A percentile compares a stretch with the other conserved stretches of the same genome.
These are phyloP conservation scores for Exaiptasia diaphana DNA, from an alignment of 64 coral and sea anemone genomes.

Conservation along the genomic window DNA sequence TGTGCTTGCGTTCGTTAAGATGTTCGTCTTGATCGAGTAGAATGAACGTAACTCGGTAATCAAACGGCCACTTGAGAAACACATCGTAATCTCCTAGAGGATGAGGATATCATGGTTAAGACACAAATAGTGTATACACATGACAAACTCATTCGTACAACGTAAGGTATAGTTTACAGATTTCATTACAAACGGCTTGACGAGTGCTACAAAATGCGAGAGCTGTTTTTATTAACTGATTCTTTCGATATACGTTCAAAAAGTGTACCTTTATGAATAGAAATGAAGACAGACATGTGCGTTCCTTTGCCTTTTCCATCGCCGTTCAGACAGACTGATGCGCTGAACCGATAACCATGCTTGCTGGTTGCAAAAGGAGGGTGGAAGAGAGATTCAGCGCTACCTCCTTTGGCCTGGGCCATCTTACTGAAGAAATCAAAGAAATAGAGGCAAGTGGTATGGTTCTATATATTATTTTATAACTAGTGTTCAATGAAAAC, in stretches of 20 bases:
- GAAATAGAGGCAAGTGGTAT: too few species aligned
- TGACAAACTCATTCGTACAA: too few species aligned
- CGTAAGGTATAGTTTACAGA: too few species aligned
- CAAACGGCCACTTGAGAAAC: slow-evolving; percentile 98
- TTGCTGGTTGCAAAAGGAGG: slow-evolving; percentile 96
- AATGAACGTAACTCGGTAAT: slow-evolving; percentile 84
- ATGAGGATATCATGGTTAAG: background rate
- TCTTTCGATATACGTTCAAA: too few species aligned
- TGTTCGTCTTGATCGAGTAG: slow-evolving; percentile 84
- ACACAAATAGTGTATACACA: too few species aligned
- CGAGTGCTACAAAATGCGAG: too few species aligned
- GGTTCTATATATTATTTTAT: too few species aligned
- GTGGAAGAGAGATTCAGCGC: slow-evolving; percentile 72
- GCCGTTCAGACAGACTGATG: slow-evolving; percentile 91
- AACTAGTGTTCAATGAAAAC: too few species aligned
- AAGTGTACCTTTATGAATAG: too few species aligned
- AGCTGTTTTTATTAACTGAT: too few species aligned
- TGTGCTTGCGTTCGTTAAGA: slow-evolving; percentile 67
- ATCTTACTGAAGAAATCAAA: slow-evolving; percentile 48
- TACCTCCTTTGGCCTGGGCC: slow-evolving; percentile 88
- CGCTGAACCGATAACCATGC: slow-evolving; percentile 92
- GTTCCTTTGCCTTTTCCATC: slow-evolving; percentile 97
- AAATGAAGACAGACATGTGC: slow-evolving; percentile 91
- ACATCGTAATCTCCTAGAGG: slow-evolving; percentile 86
- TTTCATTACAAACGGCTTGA: too few species aligned